These are phyloP conservation scores for Dynastes hyllus DNA, from an alignment of 2,888 invertebrate genomes.

Conservation along the genomic window DNA sequence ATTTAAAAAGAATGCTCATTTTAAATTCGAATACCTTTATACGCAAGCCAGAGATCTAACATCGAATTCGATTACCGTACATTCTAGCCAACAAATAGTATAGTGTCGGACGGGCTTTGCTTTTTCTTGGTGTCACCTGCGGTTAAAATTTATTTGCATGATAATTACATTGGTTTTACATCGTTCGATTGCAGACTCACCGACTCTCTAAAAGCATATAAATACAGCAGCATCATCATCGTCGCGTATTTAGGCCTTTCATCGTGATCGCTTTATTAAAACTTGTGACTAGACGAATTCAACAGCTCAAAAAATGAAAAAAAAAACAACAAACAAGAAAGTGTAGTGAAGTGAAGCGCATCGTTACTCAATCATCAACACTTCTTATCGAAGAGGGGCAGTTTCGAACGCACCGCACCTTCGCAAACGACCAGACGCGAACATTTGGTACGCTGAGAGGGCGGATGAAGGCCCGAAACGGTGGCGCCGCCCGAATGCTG, in stretches of 20 bases:
- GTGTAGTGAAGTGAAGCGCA: not conserved
- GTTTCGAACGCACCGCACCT: slow-evolving; percentile 89
- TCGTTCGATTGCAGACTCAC: slow-evolving; percentile 38
- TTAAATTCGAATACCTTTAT: too few species aligned
- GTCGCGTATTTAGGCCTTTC: slow-evolving; percentile 34
- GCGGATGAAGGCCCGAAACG: slow-evolving; percentile 60
- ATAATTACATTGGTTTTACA: slow-evolving; percentile 21
- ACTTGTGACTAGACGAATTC: slow-evolving; percentile 50
- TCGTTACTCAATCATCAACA: slow-evolving; percentile 1
- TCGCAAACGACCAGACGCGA: slow-evolving; percentile 86
- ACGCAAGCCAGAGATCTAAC: too few species aligned
- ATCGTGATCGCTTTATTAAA: slow-evolving; percentile 36
- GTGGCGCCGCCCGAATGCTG: slow-evolving; percentile 60
- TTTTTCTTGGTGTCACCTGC: not conserved
- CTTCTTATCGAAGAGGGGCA: slow-evolving; percentile 88
- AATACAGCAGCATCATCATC: slow-evolving; percentile 44
- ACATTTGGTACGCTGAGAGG: slow-evolving; percentile 71
- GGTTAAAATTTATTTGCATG: slow-evolving; percentile 20
- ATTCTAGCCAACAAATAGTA: too few species aligned
- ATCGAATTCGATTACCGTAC: too few species aligned
- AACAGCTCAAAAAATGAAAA: slow-evolving; percentile 32
- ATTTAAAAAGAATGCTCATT: too few species aligned
- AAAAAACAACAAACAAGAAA: not conserved
- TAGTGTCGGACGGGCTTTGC: too few species aligned
- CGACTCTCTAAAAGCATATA: slow-evolving; percentile 29